Evolutionary conservation across 2,888 invertebrate species (phyloP).

Genomic region (Elmis aenea): DNA sequence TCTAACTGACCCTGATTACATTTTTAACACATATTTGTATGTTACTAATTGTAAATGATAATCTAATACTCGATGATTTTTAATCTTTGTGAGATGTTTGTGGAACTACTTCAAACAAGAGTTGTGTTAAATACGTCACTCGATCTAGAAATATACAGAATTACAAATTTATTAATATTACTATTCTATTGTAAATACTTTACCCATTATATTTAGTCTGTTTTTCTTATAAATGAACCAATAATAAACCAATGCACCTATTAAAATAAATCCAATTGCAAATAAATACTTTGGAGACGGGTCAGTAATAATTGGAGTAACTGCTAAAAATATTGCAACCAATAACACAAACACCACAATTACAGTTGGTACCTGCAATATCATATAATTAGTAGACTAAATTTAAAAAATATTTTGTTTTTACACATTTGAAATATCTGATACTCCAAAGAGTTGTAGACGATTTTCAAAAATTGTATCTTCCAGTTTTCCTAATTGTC

Average conservation of each 20-base stretch:
- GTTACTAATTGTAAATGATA: no score
- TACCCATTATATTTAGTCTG: constrained; percentile 60
- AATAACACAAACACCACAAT: constrained; percentile 69
- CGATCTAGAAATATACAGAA: no score
- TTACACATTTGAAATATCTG: no score
- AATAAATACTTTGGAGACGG: constrained; percentile 74
- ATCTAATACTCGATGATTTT: no score
- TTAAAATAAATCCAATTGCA: constrained; percentile 64
- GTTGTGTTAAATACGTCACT: constrained; percentile 61
- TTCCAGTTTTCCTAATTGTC: no score
- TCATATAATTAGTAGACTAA: constrained; percentile 1
- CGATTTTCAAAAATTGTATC: no score
- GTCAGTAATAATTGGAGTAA: constrained; percentile 69
- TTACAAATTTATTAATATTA: constrained; percentile 19
- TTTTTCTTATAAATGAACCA: constrained; percentile 68
- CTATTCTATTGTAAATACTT: constrained; percentile 3
- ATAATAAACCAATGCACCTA: constrained; percentile 68
- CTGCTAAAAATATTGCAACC: constrained; percentile 66
- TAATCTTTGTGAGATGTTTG: no score
- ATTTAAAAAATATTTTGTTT: no score
- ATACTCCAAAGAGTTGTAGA: no score
- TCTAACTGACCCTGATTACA: no score
- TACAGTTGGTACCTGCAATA: constrained; percentile 58
- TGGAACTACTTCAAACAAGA: constrained; percentile 64
- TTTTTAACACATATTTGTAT: no score